These are phyloP conservation scores for Cephalopterus ornatus DNA, from an alignment of 2,113 vertebrate genomes.

Conservation along the genomic window DNA sequence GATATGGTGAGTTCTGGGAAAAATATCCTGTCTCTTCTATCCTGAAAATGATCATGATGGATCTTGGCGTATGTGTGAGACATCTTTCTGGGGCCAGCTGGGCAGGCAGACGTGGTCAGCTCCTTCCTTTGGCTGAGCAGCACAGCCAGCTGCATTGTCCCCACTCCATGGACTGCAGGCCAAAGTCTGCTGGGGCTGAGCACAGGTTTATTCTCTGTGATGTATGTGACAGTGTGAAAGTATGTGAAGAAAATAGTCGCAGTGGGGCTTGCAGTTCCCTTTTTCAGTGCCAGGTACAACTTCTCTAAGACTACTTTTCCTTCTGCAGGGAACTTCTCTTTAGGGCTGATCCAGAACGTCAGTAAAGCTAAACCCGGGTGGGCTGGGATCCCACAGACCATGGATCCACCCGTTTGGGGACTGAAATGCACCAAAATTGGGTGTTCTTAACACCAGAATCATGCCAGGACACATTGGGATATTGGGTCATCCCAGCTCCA, in stretches of 20 bases:
- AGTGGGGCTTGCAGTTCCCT: not conserved
- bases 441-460: no score
- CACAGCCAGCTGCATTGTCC: not conserved
- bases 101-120: rapidly evolving
- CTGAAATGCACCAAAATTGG: no score
- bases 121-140: not conserved
- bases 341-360: no score
- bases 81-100: rapidly evolving
- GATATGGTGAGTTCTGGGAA: not conserved
- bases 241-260: not conserved
- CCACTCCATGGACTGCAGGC: not conserved
- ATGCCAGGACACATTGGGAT: no score
- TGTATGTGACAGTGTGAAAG: not conserved
- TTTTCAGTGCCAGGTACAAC: not conserved
- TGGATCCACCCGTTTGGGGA: no score
- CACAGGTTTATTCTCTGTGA: not conserved
- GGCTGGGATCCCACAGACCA: no score
- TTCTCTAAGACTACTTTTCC: not conserved
- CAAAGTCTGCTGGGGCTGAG: not conserved
- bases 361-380: no score
- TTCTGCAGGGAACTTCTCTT: no score
- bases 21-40: not conserved
- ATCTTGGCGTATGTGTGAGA: not conserved
- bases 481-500: no score
- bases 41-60: not conserved